Conservation (phyloP, 2,113 vertebrate species). For the Camelus dromedarius region DNA sequence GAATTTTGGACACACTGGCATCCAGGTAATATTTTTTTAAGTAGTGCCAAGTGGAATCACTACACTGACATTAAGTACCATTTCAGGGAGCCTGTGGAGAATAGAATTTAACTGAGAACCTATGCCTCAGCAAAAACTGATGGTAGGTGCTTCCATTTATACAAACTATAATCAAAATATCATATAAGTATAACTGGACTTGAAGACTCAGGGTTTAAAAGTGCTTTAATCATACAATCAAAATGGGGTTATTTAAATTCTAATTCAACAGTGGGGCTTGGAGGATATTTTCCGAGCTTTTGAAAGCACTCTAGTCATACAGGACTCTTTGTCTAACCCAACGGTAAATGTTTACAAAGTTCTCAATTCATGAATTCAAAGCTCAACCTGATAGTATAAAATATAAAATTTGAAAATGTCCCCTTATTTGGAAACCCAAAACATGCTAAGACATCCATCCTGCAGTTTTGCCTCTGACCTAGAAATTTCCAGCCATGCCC, state of each 20-base stretch:
- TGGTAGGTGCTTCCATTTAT: not conserved
- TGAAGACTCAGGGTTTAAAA: not conserved
- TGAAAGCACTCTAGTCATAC: not conserved
- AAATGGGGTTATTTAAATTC: not conserved
- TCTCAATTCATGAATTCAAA: slow-evolving; percentile 4
- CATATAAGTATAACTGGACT: not conserved
- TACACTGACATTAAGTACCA: not conserved
- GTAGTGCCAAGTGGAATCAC: not conserved
- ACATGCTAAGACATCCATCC: not conserved
- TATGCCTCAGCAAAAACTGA: not conserved
- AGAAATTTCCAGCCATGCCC: not conserved
- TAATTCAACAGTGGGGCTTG: not conserved
- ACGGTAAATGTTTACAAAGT: not conserved
- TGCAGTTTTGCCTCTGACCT: not conserved
- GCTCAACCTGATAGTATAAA: not conserved
- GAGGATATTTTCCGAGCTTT: not conserved
- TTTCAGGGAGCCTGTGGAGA: not conserved
- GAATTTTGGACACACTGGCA: not conserved
- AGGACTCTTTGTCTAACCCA: not conserved
- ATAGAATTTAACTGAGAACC: slow-evolving; percentile 16
- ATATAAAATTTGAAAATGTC: not conserved
- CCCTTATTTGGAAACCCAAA: not conserved
- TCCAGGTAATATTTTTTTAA: slow-evolving; percentile 21
- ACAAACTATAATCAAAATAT: slow-evolving; percentile 41
- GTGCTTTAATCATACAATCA: not conserved